A percentile compares a stretch with the other conserved stretches of the same genome.
These are phyloP conservation scores for Perca schrenkii DNA, from an alignment of 2,113 vertebrate genomes.

Conservation along the genomic window DNA sequence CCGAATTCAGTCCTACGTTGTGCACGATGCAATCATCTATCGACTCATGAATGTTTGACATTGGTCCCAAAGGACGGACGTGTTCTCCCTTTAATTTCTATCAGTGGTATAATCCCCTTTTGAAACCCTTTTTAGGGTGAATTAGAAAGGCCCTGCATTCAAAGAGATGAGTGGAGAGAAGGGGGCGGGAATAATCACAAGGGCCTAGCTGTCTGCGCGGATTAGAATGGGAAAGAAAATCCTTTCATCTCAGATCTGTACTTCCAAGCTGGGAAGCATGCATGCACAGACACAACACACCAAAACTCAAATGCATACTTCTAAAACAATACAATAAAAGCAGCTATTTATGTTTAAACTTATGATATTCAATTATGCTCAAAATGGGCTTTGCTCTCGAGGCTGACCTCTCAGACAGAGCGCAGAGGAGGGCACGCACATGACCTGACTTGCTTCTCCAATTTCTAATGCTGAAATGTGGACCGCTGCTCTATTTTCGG, in stretches of 20 bases:
- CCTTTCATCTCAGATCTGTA: constrained; percentile 85
- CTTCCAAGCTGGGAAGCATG: constrained; percentile 71
- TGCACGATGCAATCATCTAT: constrained; percentile 47
- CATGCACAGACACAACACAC: constrained; percentile 23
- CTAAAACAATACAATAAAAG: constrained; percentile 7
- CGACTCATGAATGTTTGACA: constrained; percentile 80
- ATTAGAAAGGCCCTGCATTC: constrained; percentile 84
- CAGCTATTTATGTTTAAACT: constrained; percentile 49
- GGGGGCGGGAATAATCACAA: constrained; percentile 82
- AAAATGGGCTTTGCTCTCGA: constrained; percentile 50
- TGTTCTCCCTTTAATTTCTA: constrained; percentile 82
- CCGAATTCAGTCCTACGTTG: constrained; percentile 44
- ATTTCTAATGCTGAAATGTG: constrained; percentile 65
- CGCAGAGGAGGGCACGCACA: constrained; percentile 6
- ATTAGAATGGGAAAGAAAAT: constrained; percentile 84
- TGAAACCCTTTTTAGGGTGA: constrained; percentile 84
- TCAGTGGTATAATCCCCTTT: constrained; percentile 82
- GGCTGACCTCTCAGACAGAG: constrained; percentile 57
- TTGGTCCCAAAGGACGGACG: constrained; percentile 77
- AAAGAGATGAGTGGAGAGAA: constrained; percentile 78
- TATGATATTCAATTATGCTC: constrained; percentile 55
- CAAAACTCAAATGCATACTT: constrained; percentile 42
- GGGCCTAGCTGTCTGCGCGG: constrained; percentile 82
- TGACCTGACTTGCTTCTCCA: constrained; percentile 59
- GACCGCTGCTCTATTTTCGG: constrained; percentile 69